A percentile compares a stretch with the other conserved stretches of the same genome.
phyloP scores from a whole-genome alignment of 2,113 vertebrate species.

The Pungitius pungitius region DNA sequence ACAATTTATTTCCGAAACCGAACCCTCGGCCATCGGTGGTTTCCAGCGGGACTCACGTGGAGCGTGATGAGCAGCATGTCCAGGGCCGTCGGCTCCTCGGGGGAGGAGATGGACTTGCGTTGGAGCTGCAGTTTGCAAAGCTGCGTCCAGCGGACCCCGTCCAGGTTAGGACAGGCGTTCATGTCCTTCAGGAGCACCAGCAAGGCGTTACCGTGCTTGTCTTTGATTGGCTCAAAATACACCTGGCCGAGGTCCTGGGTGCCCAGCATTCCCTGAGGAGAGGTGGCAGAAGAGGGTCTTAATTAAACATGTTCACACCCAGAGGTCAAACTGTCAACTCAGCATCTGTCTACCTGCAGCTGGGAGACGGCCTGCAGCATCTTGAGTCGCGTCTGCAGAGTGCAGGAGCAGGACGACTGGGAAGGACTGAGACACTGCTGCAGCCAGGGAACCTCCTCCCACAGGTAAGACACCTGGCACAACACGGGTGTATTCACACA shows the following conservation, averaged over 20 bases:
- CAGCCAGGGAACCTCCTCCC: constrained; percentile 91
- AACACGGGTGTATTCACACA: background rate
- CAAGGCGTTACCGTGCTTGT: constrained; percentile 92
- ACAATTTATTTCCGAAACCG: constrained; percentile 59
- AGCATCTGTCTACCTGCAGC: constrained; percentile 82
- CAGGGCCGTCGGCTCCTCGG: constrained; percentile 87
- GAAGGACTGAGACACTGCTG: constrained; percentile 87
- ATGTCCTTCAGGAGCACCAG: constrained; percentile 89
- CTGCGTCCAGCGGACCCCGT: constrained; percentile 86
- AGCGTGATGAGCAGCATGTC: constrained; percentile 87
- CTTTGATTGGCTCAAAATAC: constrained; percentile 90
- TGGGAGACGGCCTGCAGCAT: constrained; percentile 88
- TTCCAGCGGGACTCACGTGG: constrained; percentile 75
- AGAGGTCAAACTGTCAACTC: background rate
- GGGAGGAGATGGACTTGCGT: constrained; percentile 88
- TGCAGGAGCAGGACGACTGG: constrained; percentile 88
- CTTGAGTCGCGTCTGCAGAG: constrained; percentile 89
- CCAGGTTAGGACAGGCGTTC: constrained; percentile 81
- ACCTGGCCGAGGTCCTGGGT: constrained; percentile 90
- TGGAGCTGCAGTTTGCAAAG: constrained; percentile 88
- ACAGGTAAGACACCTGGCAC: constrained; percentile 88
- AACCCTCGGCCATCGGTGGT: constrained; percentile 86
- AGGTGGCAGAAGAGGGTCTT: background rate
- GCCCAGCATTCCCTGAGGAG: constrained; percentile 84
- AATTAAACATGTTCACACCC: background rate